Evolutionary conservation across 2,113 vertebrate species (phyloP), one percentile per base, ranked within the genome.

Genomic region (Uropsilus gracilis): DNA sequence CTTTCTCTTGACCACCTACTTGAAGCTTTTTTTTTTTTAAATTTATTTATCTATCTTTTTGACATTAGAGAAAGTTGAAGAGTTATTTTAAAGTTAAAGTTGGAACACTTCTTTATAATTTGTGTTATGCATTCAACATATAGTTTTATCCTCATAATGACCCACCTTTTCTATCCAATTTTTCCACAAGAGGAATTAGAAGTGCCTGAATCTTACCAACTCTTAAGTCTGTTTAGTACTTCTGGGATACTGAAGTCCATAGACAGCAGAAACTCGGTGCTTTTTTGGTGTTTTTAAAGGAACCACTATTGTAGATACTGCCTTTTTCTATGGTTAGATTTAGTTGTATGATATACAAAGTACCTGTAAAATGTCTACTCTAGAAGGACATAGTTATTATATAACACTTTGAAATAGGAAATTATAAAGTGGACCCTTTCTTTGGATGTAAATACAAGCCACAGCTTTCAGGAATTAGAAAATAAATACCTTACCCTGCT

Each of bases 41-140:
- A n/a, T n/a, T n/a, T n/a, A n/a, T n/a, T n/a, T n/a, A n/a, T n/a
- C n/a, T n/a, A n/a, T n/a, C n/a, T n/a, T n/a, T 90, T 85, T 92
- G 24, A 4, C 81, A 71, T 61, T 85, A 90, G 39, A 90, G 55
- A 95, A 89, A 63, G 22, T 75, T 80, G 63, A 83, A 46, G 32
- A 92, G 11, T 83, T 90, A 63, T n/a, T 93, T 95, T 89, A 94
- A 87, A 90, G 78, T 90, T 88, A 76, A 89, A 78, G 11, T 92
- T 91, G 66, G 42, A 81, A 81, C 80, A 61, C 39, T 91, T 42
- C 59, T 93, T 89, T 90, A n/a, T 91, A 78, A 68, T 34, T 82
- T 91, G 37, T 89, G 61, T 59, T 91, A 61, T 81, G 22, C 20
- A 81, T 64, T 57, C 2, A 46, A 14, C 81, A 13, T 85, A 57